Evolutionary conservation across 2,888 invertebrate species (phyloP), one percentile per base, ranked within the genome.

Genomic region (Rhogogaster chlorosoma): DNA sequence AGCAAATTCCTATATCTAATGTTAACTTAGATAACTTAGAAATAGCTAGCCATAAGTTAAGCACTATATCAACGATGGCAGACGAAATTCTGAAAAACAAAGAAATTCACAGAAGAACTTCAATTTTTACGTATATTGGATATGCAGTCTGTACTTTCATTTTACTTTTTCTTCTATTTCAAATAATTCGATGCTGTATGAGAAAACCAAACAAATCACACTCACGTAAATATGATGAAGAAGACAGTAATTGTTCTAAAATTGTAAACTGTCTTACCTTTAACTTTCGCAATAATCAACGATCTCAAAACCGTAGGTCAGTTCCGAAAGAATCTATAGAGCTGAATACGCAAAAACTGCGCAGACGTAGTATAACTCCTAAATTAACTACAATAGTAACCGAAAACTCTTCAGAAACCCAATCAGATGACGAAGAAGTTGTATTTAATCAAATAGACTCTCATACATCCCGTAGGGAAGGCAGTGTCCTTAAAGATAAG

Each of bases 21-120:
- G 5, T 75, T 22, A 75, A 75, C 10, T 12, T 75, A 22, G 73
- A 75, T 45, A 42, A 75, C 45, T 22, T 45, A 75, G 42, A 75
- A 4, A 75, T 75, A 75, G 73, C 73, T 75, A 42, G 73, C 36
- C 73, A 75, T 75, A 75, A 75, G 73, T 45, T 75, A 12, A 22
- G 1, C 9, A 75, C 73, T 5, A 75, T 75, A 0, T 75, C 73
- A 0, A 42, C 1, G n/a, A 75, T 75, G 42, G 22, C 73, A 0
- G 73, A 73, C 10, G 73, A 73, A 38, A 73, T 73, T 7, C 6
- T 73, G 12, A 38, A 5, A 42, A 38, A 32, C 36, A 9, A 3
- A 6, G 42, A 73, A n/a, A 36, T 73, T 22, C 38, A 73, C n/a
- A 73, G 18, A 42, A 73, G 38, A 12, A 73, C n/a, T 5, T 38